phyloP scores from a whole-genome alignment of 2,113 vertebrate species.

The Apodemus sylvaticus region DNA sequence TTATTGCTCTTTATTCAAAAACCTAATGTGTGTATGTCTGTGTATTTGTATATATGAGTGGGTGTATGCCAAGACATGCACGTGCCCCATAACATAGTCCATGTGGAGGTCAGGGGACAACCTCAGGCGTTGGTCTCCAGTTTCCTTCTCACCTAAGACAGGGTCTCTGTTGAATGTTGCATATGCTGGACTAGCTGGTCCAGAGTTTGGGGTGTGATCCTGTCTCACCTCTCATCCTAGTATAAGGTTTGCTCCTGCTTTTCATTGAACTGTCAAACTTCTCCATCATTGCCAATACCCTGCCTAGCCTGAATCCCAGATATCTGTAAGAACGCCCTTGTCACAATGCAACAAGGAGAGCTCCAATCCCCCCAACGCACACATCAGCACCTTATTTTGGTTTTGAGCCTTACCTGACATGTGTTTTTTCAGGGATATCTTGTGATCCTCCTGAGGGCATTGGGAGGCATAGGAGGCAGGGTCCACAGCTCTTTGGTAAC shows the following conservation, averaged over 20 bases:
- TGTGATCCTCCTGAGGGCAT: fast-evolving
- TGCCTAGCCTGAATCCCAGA: not conserved
- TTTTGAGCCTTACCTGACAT: not conserved
- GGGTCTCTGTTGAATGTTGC: not conserved
- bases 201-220: not conserved
- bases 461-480: not conserved
- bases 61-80: not conserved
- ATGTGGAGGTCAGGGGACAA: not conserved
- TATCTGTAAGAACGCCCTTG: not conserved
- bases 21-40: not conserved
- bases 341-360: not conserved
- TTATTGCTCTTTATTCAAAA: not conserved
- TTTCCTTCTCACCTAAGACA: not conserved
- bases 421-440: not conserved
- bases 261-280: not conserved
- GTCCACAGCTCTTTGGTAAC: not conserved
- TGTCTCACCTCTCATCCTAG: not conserved
- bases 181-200: not conserved
- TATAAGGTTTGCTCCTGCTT: not conserved
- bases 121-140: not conserved
- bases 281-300: not conserved
- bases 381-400: fast-evolving
- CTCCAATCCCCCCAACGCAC: not conserved
- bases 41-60: not conserved
- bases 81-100: no score